Percentiles rank a stretch among this genome's conserved stretches.
Conservation (phyloP, 2,888 invertebrate genomes). For the Agrochola litura region DNA sequence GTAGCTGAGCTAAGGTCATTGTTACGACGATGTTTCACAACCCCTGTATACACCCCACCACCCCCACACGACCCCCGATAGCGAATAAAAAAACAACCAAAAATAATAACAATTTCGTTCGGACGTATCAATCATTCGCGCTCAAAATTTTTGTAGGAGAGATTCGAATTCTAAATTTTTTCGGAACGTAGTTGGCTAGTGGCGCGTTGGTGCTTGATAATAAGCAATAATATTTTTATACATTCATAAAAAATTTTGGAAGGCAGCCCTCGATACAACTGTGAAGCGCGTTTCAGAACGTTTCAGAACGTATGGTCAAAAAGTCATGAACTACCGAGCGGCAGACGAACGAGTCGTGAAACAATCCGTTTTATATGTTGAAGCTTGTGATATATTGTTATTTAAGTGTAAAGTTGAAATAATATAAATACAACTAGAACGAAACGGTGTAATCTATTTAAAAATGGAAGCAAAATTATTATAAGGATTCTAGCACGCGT, state of each 20-base stretch:
- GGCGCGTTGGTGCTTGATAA: constrained; percentile 90
- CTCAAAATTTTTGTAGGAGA: constrained; percentile 85
- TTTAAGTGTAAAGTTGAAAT: constrained; percentile 90
- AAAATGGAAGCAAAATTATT: constrained; percentile 77
- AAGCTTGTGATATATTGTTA: constrained; percentile 91
- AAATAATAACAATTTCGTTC: constrained; percentile 75
- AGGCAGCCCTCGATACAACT: constrained; percentile 79
- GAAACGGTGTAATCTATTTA: constrained; percentile 83
- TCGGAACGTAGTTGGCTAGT: constrained; percentile 88
- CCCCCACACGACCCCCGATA: constrained; percentile 65
- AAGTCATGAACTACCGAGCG: constrained; percentile 77
- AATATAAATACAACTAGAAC: constrained; percentile 86
- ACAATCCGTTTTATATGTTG: constrained; percentile 86
- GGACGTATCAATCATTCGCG: constrained; percentile 81
- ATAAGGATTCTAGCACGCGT: constrained; percentile 86
- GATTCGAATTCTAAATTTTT: constrained; percentile 86
- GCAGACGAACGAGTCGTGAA: constrained; percentile 51
- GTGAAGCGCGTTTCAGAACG: constrained; percentile 70
- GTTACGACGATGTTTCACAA: constrained; percentile 80
- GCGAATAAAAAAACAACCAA: constrained; percentile 57
- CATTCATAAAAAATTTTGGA: constrained; percentile 86
- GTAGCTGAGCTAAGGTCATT: constrained; percentile 87
- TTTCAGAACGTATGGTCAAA: constrained; percentile 81
- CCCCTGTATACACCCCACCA: constrained; percentile 72
- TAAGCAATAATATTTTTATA: constrained; percentile 91